Evolutionary conservation across 2,888 invertebrate genomes (phyloP).

Genomic region (Trachelus iudaicus): DNA sequence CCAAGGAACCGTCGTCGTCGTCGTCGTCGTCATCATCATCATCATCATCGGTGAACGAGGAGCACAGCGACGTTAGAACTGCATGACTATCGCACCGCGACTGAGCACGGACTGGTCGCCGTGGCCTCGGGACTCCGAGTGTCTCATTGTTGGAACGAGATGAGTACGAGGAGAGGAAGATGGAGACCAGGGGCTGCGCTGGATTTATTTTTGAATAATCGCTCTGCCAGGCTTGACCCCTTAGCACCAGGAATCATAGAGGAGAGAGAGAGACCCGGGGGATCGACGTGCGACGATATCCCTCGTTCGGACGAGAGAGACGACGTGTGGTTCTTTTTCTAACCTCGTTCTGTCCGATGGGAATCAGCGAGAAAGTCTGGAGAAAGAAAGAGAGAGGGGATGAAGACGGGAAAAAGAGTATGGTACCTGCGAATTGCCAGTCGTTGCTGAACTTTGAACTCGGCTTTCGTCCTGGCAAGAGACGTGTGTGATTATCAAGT

Average conservation of each 20-base stretch:
- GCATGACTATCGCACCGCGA: background rate
- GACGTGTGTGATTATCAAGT: background rate
- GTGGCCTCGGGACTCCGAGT: background rate
- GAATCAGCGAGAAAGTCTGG: slow-evolving; percentile 9
- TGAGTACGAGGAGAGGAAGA: background rate
- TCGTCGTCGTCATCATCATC: background rate
- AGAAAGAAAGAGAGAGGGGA: slow-evolving; percentile 27
- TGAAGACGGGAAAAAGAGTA: slow-evolving; percentile 21
- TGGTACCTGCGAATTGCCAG: slow-evolving; percentile 14
- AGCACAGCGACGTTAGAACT: background rate
- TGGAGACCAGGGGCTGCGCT: background rate
- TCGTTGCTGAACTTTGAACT: background rate
- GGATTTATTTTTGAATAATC: background rate
- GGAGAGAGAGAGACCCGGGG: background rate
- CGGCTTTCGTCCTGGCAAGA: background rate
- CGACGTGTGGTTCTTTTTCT: background rate
- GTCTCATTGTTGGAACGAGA: background rate
- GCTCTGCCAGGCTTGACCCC: background rate
- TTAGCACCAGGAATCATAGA: background rate
- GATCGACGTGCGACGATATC: background rate
- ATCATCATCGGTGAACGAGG: background rate
- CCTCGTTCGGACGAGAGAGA: background rate
- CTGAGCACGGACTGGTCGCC: background rate
- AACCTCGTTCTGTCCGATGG: background rate
- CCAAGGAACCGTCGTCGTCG: background rate